Evolutionary conservation across 64 coral and sea anemone genomes (phyloP).

Genomic region (Stichodactyla helianthus): DNA sequence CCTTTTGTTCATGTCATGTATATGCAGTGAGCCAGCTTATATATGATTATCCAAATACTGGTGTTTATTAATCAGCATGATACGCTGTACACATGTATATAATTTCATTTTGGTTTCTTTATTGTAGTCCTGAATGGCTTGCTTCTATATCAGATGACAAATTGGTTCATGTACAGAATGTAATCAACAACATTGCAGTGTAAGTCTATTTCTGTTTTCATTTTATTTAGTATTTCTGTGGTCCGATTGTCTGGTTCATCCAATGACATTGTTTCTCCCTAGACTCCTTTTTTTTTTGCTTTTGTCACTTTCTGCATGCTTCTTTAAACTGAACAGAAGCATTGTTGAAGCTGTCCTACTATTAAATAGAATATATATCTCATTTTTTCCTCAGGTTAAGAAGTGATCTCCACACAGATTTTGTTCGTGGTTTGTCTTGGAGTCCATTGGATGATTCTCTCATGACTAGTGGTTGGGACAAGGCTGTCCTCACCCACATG

Average conservation of each 20-base stretch:
- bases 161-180: slow-evolving; percentile 78
- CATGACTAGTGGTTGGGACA: slow-evolving; percentile 85
- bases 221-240: background rate
- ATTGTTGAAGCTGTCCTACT: too few relatives aligned
- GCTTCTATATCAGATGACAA: slow-evolving; percentile 94
- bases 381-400: slow-evolving; percentile 46
- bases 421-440: slow-evolving; percentile 87
- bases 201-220: slow-evolving; percentile 42
- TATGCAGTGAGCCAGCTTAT: too few relatives aligned
- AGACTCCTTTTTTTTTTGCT: too few relatives aligned
- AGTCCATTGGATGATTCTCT: slow-evolving; percentile 85
- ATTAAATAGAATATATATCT: background rate
- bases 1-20: too few relatives aligned
- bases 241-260: background rate
- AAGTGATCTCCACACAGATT: slow-evolving; percentile 81
- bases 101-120: background rate
- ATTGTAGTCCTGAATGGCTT: slow-evolving; percentile 82
- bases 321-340: too few relatives aligned
- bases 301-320: too few relatives aligned
- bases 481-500: slow-evolving; percentile 52
- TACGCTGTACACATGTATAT: background rate
- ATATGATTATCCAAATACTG: too few relatives aligned
- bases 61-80: too few relatives aligned
- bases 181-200: slow-evolving; percentile 68
- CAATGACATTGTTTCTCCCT: background rate